phyloP scores from a whole-genome alignment of 2,113 vertebrate species.

The Cercopithecus mona region DNA sequence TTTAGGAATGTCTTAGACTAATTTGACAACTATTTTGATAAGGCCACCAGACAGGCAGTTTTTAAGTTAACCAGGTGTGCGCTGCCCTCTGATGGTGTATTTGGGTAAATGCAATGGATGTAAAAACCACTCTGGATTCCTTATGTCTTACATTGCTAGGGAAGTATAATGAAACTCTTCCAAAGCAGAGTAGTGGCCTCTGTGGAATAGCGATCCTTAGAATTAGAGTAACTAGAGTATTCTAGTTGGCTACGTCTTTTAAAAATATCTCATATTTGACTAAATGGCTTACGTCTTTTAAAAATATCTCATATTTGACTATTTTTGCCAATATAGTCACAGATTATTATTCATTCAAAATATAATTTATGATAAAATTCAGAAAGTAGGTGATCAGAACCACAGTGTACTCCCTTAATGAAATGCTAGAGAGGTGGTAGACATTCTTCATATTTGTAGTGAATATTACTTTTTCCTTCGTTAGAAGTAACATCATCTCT shows the following conservation, averaged over 20 bases:
- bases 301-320: background rate
- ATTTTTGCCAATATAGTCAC: background rate
- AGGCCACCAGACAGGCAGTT: background rate
- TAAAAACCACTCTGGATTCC: background rate
- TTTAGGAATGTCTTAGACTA: background rate
- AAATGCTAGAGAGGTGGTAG: background rate
- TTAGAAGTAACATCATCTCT: background rate
- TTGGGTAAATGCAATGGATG: slow-evolving; percentile 10
- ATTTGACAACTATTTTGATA: background rate
- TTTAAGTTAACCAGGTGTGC: background rate
- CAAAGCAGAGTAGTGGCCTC: background rate
- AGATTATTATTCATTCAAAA: slow-evolving; percentile 19
- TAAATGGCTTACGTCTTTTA: background rate
- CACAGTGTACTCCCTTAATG: background rate
- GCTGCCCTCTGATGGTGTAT: slow-evolving; percentile 13
- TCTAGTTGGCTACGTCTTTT: background rate
- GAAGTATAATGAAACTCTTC: background rate
- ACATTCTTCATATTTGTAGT: background rate
- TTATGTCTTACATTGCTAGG: background rate
- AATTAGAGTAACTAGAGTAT: background rate
- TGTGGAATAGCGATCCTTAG: background rate
- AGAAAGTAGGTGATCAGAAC: background rate
- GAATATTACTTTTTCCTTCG: background rate
- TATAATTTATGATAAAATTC: background rate
- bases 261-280: background rate